Conservation (phyloP, 2,888 invertebrate genomes). For the Ommatoiulus sabulosus region DNA sequence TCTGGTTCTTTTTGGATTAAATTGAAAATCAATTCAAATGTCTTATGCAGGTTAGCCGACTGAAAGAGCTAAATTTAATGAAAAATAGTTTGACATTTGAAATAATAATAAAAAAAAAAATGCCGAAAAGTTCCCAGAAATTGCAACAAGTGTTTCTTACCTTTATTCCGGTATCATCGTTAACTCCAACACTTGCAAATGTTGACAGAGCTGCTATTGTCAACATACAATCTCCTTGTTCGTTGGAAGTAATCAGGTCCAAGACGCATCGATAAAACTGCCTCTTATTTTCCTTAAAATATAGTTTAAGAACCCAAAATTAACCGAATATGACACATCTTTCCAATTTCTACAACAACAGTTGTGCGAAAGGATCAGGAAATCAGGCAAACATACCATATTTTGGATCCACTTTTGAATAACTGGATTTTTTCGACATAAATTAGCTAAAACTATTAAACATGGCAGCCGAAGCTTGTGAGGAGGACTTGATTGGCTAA, state of each 20-base stretch:
- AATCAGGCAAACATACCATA: neutral
- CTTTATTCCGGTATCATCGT: conserved; percentile 46
- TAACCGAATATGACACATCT: neutral
- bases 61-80: conserved; percentile 51
- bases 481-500: conserved; percentile 22
- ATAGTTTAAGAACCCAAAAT: too few species aligned
- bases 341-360: neutral
- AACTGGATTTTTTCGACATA: conserved; percentile 25
- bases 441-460: conserved; percentile 17
- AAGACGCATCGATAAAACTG: conserved; percentile 46
- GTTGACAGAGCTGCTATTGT: conserved; percentile 31
- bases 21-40: conserved; percentile 49
- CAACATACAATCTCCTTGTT: conserved; percentile 9
- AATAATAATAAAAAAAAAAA: neutral
- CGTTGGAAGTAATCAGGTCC: conserved; percentile 20
- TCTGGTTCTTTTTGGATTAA: conserved; percentile 48
- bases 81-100: neutral
- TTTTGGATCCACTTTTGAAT: conserved; percentile 46
- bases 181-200: conserved; percentile 29
- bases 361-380: neutral
- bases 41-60: neutral
- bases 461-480: conserved; percentile 2
- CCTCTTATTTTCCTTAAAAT: neutral
- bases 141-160: neutral
- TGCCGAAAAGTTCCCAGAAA: neutral